These are phyloP conservation scores for Plebejus melissa DNA, from an alignment of 2,888 invertebrate genomes.

Conservation along the genomic window DNA sequence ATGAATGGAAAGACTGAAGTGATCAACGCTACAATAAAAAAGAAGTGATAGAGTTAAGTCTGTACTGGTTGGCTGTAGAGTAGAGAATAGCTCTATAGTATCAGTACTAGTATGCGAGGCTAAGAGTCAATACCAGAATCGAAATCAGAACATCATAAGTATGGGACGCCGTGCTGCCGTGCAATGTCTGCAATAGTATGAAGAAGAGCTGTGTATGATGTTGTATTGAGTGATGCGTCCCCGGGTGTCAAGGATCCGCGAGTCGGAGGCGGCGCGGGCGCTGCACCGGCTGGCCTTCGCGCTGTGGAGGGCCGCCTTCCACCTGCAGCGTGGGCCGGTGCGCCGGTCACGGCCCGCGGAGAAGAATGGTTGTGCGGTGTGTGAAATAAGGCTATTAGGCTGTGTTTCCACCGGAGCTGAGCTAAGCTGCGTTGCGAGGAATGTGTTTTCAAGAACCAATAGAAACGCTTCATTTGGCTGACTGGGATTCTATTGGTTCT, in stretches of 20 bases:
- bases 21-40: too few relatives aligned
- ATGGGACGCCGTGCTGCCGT: not conserved
- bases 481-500: too few relatives aligned
- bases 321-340: slow-evolving; percentile 77
- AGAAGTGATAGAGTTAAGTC: too few relatives aligned
- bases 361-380: slow-evolving; percentile 45
- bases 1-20: too few relatives aligned
- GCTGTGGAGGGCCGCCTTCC: slow-evolving; percentile 86
- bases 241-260: slow-evolving; percentile 47
- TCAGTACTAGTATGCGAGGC: too few relatives aligned
- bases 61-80: too few relatives aligned
- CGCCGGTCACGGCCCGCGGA: slow-evolving; percentile 35
- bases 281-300: slow-evolving; percentile 86
- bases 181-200: not conserved
- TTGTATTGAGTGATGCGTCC: slow-evolving; percentile 51
- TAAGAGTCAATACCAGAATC: too few relatives aligned
- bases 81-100: too few relatives aligned
- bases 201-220: not conserved
- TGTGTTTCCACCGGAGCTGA: too few relatives aligned
- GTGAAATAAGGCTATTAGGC: slow-evolving; percentile 37
- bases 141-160: not conserved
- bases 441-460: too few relatives aligned
- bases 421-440: too few relatives aligned
- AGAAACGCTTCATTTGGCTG: too few relatives aligned
- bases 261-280: slow-evolving; percentile 78